Conservation (phyloP, 2,888 invertebrate genomes). For the Agriopis aurantiaria region DNA sequence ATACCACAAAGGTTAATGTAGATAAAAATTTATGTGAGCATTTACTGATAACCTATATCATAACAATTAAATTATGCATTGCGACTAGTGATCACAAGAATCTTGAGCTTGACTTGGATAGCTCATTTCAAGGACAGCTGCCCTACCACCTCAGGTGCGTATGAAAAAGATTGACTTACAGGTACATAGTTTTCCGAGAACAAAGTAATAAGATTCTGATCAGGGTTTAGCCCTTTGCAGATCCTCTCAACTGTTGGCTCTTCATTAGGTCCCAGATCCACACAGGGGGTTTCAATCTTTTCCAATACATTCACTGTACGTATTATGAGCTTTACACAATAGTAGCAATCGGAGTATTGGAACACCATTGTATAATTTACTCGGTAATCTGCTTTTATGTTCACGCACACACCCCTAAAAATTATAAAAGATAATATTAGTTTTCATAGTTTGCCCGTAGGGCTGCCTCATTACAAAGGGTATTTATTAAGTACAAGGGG, state of each 20-base stretch:
- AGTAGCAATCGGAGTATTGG: conserved; percentile 90
- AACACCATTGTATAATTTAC: conserved; percentile 96
- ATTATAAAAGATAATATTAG: conserved; percentile 7
- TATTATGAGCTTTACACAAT: conserved; percentile 94
- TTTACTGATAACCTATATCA: too few species aligned
- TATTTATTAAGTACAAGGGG: background rate
- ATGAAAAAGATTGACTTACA: conserved; percentile 64
- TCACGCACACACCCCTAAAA: conserved; percentile 89
- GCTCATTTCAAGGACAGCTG: too few species aligned
- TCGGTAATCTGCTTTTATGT: conserved; percentile 90
- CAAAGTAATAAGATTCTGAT: conserved; percentile 93
- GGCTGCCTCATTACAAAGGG: too few species aligned
- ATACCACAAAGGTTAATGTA: too few species aligned
- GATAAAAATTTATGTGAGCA: too few species aligned
- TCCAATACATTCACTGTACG: conserved; percentile 95
- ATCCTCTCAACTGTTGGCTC: conserved; percentile 92
- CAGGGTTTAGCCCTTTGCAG: conserved; percentile 90
- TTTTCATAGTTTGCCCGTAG: too few species aligned
- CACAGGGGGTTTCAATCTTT: conserved; percentile 94
- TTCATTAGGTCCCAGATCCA: conserved; percentile 88
- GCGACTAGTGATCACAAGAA: too few species aligned
- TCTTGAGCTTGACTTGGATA: too few species aligned
- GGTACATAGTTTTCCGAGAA: conserved; percentile 96
- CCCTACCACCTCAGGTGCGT: too few species aligned
- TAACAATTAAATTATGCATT: too few species aligned